These are phyloP conservation scores for Erebia palarica DNA, from an alignment of 2,888 invertebrate species.

Conservation along the genomic window DNA sequence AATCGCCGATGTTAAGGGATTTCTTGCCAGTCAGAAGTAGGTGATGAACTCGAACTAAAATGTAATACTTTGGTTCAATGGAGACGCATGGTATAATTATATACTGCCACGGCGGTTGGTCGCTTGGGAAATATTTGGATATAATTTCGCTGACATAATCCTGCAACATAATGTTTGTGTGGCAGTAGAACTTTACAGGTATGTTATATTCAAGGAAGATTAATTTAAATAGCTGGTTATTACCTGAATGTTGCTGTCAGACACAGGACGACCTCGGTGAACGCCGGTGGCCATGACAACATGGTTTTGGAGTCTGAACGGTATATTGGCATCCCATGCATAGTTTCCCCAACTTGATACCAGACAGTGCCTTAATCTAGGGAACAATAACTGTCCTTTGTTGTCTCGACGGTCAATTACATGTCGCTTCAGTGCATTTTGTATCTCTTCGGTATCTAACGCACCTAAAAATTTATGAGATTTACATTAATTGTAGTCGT, in stretches of 20 bases:
- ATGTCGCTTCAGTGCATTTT: conserved; percentile 70
- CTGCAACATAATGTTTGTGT: conserved; percentile 59
- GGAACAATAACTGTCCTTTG: conserved; percentile 83
- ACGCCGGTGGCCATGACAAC: conserved; percentile 84
- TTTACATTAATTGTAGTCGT: not conserved
- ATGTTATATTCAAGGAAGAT: not conserved
- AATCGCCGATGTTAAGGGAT: conserved; percentile 87
- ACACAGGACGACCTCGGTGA: conserved; percentile 86
- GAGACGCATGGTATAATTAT: conserved; percentile 85
- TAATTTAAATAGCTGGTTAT: not conserved
- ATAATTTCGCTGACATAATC: conserved; percentile 90
- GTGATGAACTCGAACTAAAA: conserved; percentile 89
- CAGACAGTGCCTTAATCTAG: conserved; percentile 85
- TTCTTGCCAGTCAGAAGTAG: conserved; percentile 87
- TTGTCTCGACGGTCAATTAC: conserved; percentile 81
- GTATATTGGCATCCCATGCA: conserved; percentile 85
- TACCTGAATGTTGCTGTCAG: conserved; percentile 89
- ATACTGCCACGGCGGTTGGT: conserved; percentile 91
- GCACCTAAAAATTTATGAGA: conserved; percentile 53
- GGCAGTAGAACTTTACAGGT: not conserved
- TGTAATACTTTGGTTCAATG: conserved; percentile 84
- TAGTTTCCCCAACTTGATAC: conserved; percentile 90
- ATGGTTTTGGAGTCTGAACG: conserved; percentile 87
- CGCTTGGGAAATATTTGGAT: conserved; percentile 88
- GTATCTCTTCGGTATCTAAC: conserved; percentile 80